Percentiles rank a stretch among this genome's conserved stretches.
Conservation (phyloP, 2,888 invertebrate genomes). For the Smittia aterrima region DNA sequence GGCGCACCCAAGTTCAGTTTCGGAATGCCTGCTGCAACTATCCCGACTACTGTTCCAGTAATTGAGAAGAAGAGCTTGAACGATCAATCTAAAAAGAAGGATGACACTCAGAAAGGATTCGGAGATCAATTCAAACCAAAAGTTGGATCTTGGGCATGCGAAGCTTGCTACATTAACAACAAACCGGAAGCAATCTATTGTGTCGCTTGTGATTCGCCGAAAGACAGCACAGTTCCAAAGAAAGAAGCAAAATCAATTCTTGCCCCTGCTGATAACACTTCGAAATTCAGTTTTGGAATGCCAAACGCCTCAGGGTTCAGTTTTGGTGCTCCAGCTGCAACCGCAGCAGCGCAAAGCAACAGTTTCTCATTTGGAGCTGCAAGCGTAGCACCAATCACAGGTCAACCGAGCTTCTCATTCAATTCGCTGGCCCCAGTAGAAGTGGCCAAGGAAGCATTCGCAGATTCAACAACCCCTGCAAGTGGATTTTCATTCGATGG, state of each 20-base stretch:
- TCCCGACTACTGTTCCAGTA: conserved; percentile 41
- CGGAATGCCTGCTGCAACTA: conserved; percentile 43
- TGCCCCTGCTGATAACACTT: conserved; percentile 44
- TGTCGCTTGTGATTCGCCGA: conserved; percentile 59
- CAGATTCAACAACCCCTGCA: background rate
- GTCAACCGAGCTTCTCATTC: conserved; percentile 42
- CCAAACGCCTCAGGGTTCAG: conserved; percentile 43
- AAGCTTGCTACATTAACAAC: conserved; percentile 56
- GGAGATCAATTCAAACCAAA: conserved; percentile 60
- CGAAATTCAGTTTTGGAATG: conserved; percentile 45
- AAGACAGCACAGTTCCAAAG: conserved; percentile 51
- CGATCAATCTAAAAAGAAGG: too few relatives aligned
- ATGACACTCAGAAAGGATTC: too few relatives aligned
- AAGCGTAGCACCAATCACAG: too few relatives aligned
- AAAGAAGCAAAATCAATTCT: conserved; percentile 44
- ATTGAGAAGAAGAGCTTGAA: too few relatives aligned
- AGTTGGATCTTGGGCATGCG: conserved; percentile 57
- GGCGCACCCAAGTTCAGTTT: conserved; percentile 45
- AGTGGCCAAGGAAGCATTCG: conserved; percentile 42
- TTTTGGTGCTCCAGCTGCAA: conserved; percentile 54
- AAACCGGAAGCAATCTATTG: conserved; percentile 54
- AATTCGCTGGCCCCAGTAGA: conserved; percentile 43
- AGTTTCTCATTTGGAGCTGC: background rate
- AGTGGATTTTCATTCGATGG: conserved; percentile 46
- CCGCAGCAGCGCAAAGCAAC: conserved; percentile 42